These are phyloP conservation scores for Brachionus koreanus DNA, from an alignment of 1,140 invertebrate species.

Conservation along the genomic window DNA sequence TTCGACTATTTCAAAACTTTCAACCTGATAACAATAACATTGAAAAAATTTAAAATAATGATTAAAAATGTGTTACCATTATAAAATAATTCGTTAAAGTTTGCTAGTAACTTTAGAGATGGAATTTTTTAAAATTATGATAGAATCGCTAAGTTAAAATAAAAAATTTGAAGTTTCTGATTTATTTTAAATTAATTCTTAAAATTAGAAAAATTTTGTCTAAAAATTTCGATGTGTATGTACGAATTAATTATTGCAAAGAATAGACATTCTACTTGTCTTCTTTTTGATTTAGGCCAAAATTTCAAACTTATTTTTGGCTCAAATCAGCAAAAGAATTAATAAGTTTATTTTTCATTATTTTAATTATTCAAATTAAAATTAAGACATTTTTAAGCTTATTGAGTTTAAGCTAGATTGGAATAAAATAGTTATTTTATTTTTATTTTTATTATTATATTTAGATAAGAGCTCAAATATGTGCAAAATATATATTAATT, in stretches of 20 bases:
- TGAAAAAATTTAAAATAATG: not conserved
- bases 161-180: not conserved
- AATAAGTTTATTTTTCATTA: too few species aligned
- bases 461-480: too few species aligned
- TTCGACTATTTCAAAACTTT: slow-evolving; percentile 30
- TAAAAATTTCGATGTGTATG: not conserved
- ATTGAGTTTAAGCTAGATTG: too few species aligned
- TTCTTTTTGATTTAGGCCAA: too few species aligned
- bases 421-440: too few species aligned
- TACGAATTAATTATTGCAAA: not conserved
- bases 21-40: not conserved
- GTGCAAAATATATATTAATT: too few species aligned
- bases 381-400: too few species aligned
- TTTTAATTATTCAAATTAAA: too few species aligned
- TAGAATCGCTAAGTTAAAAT: not conserved
- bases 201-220: not conserved
- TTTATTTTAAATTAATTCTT: not conserved
- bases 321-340: too few species aligned
- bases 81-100: not conserved
- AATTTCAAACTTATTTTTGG: too few species aligned
- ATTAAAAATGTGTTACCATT: not conserved
- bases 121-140: not conserved
- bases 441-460: too few species aligned
- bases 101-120: not conserved
- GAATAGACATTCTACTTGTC: too few species aligned